Percentiles rank a stretch among this genome's conserved stretches.
Conservation (phyloP, 2,888 invertebrate genomes). For the Drosophila imparisetae region DNA sequence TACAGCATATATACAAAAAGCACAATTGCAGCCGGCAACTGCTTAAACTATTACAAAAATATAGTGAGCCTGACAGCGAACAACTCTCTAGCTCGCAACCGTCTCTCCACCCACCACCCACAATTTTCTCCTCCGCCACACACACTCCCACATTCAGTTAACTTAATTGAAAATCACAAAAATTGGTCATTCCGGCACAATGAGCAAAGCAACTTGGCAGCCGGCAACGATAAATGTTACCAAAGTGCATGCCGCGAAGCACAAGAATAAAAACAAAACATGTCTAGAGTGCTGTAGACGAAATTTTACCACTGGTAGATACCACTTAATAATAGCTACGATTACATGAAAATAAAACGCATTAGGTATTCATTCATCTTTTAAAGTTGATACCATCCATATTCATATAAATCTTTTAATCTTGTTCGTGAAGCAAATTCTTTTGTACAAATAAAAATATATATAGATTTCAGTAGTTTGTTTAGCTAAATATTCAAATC, state of each 20-base stretch:
- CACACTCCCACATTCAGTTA: constrained; percentile 52
- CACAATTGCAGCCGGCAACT: constrained; percentile 62
- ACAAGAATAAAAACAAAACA: constrained; percentile 26
- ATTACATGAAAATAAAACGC: neutral
- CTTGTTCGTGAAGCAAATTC: neutral
- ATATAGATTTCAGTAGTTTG: neutral
- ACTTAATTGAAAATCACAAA: constrained; percentile 81
- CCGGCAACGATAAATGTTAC: constrained; percentile 64
- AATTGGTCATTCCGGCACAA: constrained; percentile 80
- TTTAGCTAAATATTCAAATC: no score
- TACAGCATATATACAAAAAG: constrained; percentile 8
- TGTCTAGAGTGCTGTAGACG: no score
- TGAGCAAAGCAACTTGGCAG: constrained; percentile 74
- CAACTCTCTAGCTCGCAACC: constrained; percentile 4
- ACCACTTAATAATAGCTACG: neutral
- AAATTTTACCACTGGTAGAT: neutral
- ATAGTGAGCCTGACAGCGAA: constrained; percentile 46
- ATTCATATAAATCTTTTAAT: neutral
- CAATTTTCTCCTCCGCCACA: neutral
- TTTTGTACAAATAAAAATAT: neutral
- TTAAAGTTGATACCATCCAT: neutral
- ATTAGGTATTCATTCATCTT: neutral
- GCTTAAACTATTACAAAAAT: constrained; percentile 64
- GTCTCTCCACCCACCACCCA: neutral
- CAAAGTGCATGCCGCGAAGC: constrained; percentile 58